These are phyloP conservation scores for Planiliza haematocheilus DNA, from an alignment of 2,113 vertebrate species.

Conservation along the genomic window DNA sequence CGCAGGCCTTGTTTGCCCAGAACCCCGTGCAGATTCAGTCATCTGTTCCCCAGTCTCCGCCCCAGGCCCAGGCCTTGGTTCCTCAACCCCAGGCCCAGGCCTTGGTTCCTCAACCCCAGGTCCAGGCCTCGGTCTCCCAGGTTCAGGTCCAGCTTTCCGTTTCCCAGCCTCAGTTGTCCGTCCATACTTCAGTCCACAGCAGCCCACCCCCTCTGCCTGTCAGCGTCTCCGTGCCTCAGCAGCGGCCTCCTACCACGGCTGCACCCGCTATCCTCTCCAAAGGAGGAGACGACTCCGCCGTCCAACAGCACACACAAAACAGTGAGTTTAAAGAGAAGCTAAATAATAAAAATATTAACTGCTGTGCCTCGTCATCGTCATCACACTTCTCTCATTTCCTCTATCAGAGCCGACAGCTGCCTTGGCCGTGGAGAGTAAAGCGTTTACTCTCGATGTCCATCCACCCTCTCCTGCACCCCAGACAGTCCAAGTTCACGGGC, in stretches of 20 bases:
- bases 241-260: slow-evolving; percentile 59
- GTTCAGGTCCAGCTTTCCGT: slow-evolving; percentile 26
- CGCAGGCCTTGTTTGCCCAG: slow-evolving; percentile 45
- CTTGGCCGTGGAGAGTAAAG: slow-evolving; percentile 71
- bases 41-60: slow-evolving; percentile 34
- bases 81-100: too few species aligned
- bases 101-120: slow-evolving; percentile 11
- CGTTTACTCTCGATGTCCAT: slow-evolving; percentile 57
- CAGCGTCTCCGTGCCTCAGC: slow-evolving; percentile 70
- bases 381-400: background rate
- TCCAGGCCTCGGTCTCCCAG: slow-evolving; percentile 11
- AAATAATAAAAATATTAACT: background rate
- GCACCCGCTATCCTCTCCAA: slow-evolving; percentile 43
- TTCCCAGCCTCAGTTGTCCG: slow-evolving; percentile 42
- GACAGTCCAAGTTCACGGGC: slow-evolving; percentile 28
- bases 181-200: slow-evolving; percentile 29
- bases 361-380: background rate
- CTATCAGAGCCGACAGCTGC: slow-evolving; percentile 76
- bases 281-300: slow-evolving; percentile 59
- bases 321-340: slow-evolving; percentile 70
- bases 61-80: slow-evolving; percentile 39
- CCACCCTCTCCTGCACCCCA: slow-evolving; percentile 65
- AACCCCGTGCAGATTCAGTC: slow-evolving; percentile 30
- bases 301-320: slow-evolving; percentile 75
- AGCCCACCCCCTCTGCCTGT: slow-evolving; percentile 55